Percentiles rank a stretch among this genome's conserved stretches.
Evolutionary conservation across 2,113 vertebrate species (phyloP).

Genomic region (Regulus satrapa): DNA sequence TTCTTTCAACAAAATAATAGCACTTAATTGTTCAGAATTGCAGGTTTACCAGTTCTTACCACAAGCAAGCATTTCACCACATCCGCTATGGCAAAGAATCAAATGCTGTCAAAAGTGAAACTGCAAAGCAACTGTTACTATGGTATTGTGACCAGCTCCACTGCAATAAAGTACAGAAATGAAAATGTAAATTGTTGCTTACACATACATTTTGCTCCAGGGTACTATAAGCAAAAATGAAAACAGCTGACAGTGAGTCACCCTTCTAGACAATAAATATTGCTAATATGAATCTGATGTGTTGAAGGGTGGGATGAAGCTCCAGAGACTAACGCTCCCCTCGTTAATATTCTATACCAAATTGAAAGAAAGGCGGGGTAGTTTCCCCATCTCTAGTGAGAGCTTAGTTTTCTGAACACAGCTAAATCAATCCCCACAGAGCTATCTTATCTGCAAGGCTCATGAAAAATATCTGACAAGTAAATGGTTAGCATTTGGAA

Average conservation of each 20-base stretch:
- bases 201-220: conserved; percentile 48
- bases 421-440: not conserved
- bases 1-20: not conserved
- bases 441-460: conserved; percentile 35
- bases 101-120: not conserved
- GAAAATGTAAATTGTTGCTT: conserved; percentile 48
- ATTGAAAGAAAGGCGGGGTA: not conserved
- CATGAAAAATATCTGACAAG: conserved; percentile 16
- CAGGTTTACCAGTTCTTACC: not conserved
- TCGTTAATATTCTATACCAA: conserved; percentile 14
- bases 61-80: not conserved
- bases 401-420: not conserved
- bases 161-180: conserved; percentile 20
- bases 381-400: not conserved
- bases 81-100: not conserved
- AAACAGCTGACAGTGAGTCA: conserved; percentile 50
- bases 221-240: conserved; percentile 38
- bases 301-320: conserved; percentile 24
- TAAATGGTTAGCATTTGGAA: conserved; percentile 38
- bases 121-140: conserved; percentile 14
- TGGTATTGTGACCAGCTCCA: not conserved
- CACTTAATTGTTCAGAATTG: not conserved
- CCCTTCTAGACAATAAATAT: conserved; percentile 26
- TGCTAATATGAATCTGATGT: conserved; percentile 33
- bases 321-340: conserved; percentile 20